Evolutionary conservation across 2,797 vertebrate genomes (phyloP), one percentile per base, ranked within the genome.

Genomic region (Sebastolobus altivelis): DNA sequence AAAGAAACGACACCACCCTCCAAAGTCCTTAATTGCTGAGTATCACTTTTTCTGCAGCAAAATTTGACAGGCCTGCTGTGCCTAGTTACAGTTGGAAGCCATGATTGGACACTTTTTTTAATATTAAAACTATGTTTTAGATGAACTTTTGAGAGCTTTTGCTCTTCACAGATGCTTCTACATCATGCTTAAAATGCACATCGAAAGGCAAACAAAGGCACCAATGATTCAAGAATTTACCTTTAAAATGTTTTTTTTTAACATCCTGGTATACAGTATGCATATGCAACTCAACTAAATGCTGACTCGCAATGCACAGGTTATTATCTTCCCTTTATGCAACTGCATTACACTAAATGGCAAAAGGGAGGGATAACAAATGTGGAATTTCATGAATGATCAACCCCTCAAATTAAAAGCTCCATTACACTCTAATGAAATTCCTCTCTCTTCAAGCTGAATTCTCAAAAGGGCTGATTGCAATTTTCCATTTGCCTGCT

Each of bases 361-460:
- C 77, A 81, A 77, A 76, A 82, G 83, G 77, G 77, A 84, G 65
- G 74, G 84, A 90, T 89, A 91, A 89, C 84, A 90, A 92, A 93
- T 87, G 90, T 90, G 86, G 89, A 90, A 92, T 94, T 93, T 92
- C 92, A 93, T 89, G 90, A 94, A 91, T 91, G 92, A 95, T 92
- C 89, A 90, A 87, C 85, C 91, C 76, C 72, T 87, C 85, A 92
- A 94, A 95, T 94, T 92, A 94, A 93, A 93, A 94, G 92, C 90
- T 93, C 92, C 92, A 93, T 94, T 94, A 92, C 91, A 88, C 91
- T 89, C 80, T 91, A 92, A 94, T 93, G 92, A 93, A 93, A 93
- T 89, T 89, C 80, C 82, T 88, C 90, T 89, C 83, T 86, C 85
- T 81, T 90, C 86, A 83, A 88, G 83, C 83, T 56, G 75, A 84